phyloP scores from a whole-genome alignment of 2,113 vertebrate genomes.

The Hippocampus mohnikei region DNA sequence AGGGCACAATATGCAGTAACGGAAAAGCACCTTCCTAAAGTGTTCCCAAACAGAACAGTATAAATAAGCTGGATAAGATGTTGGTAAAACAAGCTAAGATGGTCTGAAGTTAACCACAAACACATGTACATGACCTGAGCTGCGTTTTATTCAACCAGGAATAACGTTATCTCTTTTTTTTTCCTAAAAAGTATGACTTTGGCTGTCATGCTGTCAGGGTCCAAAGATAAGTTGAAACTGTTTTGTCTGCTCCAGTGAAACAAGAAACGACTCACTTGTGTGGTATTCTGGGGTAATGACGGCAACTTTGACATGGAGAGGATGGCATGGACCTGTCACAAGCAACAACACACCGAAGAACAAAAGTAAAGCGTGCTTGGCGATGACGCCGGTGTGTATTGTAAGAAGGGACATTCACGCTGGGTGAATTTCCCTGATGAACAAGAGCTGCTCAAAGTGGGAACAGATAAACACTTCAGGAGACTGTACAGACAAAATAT shows the following conservation, averaged over 20 bases:
- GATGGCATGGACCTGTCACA: constrained; percentile 30
- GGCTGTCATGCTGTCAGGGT: constrained; percentile 25
- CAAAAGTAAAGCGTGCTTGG: background rate
- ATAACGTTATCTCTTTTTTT: background rate
- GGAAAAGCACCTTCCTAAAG: no score
- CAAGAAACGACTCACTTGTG: constrained; percentile 14
- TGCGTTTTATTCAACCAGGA: background rate
- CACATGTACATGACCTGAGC: background rate
- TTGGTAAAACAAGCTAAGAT: background rate
- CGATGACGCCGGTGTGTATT: background rate
- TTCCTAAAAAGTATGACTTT: constrained; percentile 1
- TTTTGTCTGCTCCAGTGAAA: constrained; percentile 22
- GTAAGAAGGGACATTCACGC: constrained; percentile 10
- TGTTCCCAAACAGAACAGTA: background rate
- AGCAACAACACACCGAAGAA: constrained; percentile 25
- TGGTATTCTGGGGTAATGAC: constrained; percentile 11
- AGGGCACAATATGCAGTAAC: no score
- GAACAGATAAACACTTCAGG: background rate
- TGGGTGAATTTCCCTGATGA: constrained; percentile 16
- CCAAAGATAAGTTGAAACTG: constrained; percentile 24
- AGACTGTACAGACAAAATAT: no score
- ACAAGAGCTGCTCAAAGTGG: constrained; percentile 9
- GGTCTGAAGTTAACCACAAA: background rate
- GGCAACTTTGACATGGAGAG: constrained; percentile 24
- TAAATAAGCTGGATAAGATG: background rate